phyloP scores from a whole-genome alignment of 2,113 vertebrate genomes.

The Poecile atricapillus region DNA sequence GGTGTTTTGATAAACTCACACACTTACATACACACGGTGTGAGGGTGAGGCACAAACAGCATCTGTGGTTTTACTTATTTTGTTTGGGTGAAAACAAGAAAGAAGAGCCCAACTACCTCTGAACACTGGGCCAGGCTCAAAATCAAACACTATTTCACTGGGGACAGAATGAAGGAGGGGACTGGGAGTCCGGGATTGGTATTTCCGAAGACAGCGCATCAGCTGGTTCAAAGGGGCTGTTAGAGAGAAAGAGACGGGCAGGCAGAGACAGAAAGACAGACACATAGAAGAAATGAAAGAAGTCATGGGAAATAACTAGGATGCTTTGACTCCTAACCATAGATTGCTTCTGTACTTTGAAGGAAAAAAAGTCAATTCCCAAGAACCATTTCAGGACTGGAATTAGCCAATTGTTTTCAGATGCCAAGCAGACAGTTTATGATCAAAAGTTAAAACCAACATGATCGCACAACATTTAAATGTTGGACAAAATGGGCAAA shows the following conservation, averaged over 20 bases:
- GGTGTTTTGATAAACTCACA: slow-evolving; percentile 73
- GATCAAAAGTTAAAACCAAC: slow-evolving; percentile 67
- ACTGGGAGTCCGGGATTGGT: slow-evolving; percentile 96
- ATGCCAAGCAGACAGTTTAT: slow-evolving; percentile 71
- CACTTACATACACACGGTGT: slow-evolving; percentile 79
- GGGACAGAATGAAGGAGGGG: slow-evolving; percentile 98
- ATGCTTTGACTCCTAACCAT: slow-evolving; percentile 73
- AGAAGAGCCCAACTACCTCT: slow-evolving; percentile 98
- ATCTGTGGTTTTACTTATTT: slow-evolving; percentile 75
- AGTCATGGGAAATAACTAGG: slow-evolving; percentile 80
- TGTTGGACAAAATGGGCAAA: slow-evolving; percentile 73
- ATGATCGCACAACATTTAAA: slow-evolving; percentile 74
- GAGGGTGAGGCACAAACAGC: slow-evolving; percentile 80
- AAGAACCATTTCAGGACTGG: slow-evolving; percentile 46
- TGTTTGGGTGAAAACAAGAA: slow-evolving; percentile 81
- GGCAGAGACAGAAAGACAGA: slow-evolving; percentile 84
- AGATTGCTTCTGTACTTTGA: slow-evolving; percentile 66
- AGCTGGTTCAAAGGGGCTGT: slow-evolving; percentile 96
- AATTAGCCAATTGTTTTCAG: slow-evolving; percentile 63
- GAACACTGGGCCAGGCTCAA: slow-evolving; percentile 97
- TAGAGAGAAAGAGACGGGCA: slow-evolving; percentile 94
- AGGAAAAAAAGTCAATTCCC: slow-evolving; percentile 31
- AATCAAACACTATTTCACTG: slow-evolving; percentile 99
- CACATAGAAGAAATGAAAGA: slow-evolving; percentile 82
- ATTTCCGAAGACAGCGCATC: slow-evolving; percentile 97